Conservation (phyloP, 2,888 invertebrate genomes). For the Kryphioiulus occultus region DNA sequence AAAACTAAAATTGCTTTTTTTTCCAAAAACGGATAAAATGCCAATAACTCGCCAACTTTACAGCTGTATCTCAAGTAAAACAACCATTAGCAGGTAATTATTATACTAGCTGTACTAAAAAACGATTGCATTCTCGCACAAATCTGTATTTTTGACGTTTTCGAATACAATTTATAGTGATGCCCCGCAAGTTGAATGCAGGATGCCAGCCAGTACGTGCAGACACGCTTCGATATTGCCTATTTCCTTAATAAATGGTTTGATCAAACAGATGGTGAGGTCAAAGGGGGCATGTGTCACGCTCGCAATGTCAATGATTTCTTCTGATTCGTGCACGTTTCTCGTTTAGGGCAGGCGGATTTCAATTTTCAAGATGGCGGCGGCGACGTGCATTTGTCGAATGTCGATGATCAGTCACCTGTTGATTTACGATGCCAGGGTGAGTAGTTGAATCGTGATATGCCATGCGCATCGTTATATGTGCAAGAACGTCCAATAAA, state of each 20-base stretch:
- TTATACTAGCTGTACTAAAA: no score
- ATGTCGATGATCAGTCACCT: constrained; percentile 3
- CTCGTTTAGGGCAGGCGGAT: not conserved
- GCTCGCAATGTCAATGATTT: not conserved
- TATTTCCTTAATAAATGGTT: not conserved
- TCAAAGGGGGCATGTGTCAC: not conserved
- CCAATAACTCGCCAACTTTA: no score
- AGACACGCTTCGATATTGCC: not conserved
- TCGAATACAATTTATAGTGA: no score
- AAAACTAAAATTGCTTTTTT: no score
- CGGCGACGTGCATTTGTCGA: not conserved
- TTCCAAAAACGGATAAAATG: no score
- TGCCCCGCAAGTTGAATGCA: no score
- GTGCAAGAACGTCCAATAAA: constrained; percentile 19
- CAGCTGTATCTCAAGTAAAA: no score
- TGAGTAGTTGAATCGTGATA: not conserved
- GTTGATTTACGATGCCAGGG: constrained; percentile 37
- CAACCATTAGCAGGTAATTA: no score
- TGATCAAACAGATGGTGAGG: not conserved
- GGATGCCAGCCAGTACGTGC: not conserved
- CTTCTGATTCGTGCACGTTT: not conserved
- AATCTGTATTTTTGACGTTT: no score
- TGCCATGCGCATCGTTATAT: not conserved
- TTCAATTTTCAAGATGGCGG: not conserved
- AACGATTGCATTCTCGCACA: no score